Percentiles rank a stretch among this genome's conserved stretches.
Evolutionary conservation across 2,888 invertebrate species (phyloP).

Genomic region (Empis livida): DNA sequence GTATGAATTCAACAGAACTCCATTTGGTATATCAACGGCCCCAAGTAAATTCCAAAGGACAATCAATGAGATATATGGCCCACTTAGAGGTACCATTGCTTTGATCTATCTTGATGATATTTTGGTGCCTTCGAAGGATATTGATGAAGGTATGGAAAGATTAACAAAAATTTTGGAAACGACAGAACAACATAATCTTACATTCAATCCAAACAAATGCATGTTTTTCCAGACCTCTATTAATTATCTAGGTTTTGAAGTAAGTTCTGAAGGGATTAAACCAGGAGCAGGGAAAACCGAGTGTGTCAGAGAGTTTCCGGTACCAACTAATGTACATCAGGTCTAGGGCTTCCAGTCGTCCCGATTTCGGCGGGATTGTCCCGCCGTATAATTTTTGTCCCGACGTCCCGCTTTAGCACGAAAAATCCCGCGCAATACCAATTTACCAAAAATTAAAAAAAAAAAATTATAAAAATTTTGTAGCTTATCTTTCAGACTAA

Average conservation of each 20-base stretch:
- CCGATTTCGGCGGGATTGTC: too few relatives aligned
- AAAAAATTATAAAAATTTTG: too few relatives aligned
- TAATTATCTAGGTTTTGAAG: conserved; percentile 13
- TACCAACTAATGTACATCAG: conserved; percentile 14
- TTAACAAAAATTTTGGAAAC: conserved; percentile 1
- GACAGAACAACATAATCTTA: conserved; percentile 4
- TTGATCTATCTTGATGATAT: conserved; percentile 18
- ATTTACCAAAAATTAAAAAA: too few relatives aligned
- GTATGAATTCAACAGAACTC: conserved; percentile 20
- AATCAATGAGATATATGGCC: conserved; percentile 10
- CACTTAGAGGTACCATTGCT: conserved; percentile 1
- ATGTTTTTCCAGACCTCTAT: conserved; percentile 13
- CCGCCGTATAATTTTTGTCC: too few relatives aligned
- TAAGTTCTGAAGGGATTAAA: background rate
- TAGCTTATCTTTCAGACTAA: too few relatives aligned
- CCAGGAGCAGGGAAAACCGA: conserved; percentile 17
- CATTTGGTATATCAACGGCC: conserved; percentile 24
- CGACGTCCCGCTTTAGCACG: background rate
- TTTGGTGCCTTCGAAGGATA: conserved; percentile 13
- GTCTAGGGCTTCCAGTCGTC: conserved; percentile 2
- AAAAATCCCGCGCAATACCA: too few relatives aligned
- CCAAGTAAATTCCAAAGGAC: conserved; percentile 21
- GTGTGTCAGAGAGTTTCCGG: conserved; percentile 12
- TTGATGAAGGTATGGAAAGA: conserved; percentile 10
- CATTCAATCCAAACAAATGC: conserved; percentile 10